These are phyloP conservation scores for Batillaria attramentaria DNA, from an alignment of 1,140 invertebrate genomes.

Conservation along the genomic window DNA sequence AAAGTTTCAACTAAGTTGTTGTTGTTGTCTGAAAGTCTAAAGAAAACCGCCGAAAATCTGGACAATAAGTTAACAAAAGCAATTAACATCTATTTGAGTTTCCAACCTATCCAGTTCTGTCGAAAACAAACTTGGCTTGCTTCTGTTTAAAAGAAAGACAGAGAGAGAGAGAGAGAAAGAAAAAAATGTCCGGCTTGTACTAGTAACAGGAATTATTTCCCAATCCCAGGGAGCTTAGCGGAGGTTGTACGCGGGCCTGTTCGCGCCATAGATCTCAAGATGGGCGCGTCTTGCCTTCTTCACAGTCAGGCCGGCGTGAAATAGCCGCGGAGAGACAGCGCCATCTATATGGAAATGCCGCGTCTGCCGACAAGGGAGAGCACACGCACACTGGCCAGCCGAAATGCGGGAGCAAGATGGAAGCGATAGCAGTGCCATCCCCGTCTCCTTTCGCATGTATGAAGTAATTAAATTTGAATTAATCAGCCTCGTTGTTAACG, in stretches of 20 bases:
- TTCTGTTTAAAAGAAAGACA: neutral
- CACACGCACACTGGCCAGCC: slow-evolving; percentile 5
- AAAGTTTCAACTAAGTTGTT: no score
- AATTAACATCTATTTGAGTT: no score
- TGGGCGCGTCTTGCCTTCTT: neutral
- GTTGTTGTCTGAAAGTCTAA: no score
- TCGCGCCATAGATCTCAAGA: slow-evolving; percentile 23
- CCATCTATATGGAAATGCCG: slow-evolving; percentile 49
- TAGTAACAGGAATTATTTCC: neutral
- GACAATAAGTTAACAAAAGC: no score
- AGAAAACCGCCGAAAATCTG: no score
- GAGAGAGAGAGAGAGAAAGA: slow-evolving; percentile 23
- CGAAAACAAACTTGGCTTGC: no score
- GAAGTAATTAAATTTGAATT: slow-evolving; percentile 58
- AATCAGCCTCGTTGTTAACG: slow-evolving; percentile 51
- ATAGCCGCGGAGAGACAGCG: slow-evolving; percentile 8
- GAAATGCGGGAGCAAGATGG: slow-evolving; percentile 35
- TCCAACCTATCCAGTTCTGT: no score
- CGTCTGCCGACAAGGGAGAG: slow-evolving; percentile 15
- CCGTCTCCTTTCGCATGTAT: slow-evolving; percentile 46
- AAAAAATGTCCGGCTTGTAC: neutral
- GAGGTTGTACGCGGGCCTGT: slow-evolving; percentile 1
- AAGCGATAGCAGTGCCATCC: neutral
- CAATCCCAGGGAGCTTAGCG: slow-evolving; percentile 8
- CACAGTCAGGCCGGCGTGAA: slow-evolving; percentile 28